Evolutionary conservation across 2,888 invertebrate species (phyloP).

Genomic region (Eristalis tenax): DNA sequence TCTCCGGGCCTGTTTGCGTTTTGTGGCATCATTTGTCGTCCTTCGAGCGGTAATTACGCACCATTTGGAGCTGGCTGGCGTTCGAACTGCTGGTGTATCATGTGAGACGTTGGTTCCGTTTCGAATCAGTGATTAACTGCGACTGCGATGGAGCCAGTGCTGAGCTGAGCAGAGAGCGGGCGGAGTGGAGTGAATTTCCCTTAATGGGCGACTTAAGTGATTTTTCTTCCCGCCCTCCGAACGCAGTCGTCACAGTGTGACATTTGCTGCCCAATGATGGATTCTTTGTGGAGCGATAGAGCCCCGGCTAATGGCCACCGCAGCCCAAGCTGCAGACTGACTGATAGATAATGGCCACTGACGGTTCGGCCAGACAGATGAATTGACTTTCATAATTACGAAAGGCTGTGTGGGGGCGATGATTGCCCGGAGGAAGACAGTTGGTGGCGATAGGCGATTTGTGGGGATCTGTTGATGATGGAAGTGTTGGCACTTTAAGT

Average conservation of each 20-base stretch:
- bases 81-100: constrained; percentile 29
- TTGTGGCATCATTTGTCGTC: constrained; percentile 70
- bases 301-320: constrained; percentile 15
- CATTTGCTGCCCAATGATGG: constrained; percentile 66
- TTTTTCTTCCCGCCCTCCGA: constrained; percentile 58
- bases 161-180: neutral
- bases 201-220: constrained; percentile 50
- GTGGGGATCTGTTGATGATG: neutral
- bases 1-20: constrained; percentile 16
- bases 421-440: neutral
- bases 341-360: constrained; percentile 48
- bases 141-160: constrained; percentile 15
- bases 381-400: constrained; percentile 69
- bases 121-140: constrained; percentile 61
- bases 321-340: constrained; percentile 28
- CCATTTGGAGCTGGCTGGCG: constrained; percentile 53
- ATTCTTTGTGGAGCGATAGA: constrained; percentile 51
- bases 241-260: constrained; percentile 59
- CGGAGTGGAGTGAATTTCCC: neutral
- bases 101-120: constrained; percentile 20
- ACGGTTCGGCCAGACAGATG: constrained; percentile 44
- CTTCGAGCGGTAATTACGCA: constrained; percentile 72
- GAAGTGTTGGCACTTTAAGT: neutral
- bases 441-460: neutral
- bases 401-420: neutral